Evolutionary conservation across 2,113 vertebrate species (phyloP).

Genomic region (Poeciliopsis turrubarensis): DNA sequence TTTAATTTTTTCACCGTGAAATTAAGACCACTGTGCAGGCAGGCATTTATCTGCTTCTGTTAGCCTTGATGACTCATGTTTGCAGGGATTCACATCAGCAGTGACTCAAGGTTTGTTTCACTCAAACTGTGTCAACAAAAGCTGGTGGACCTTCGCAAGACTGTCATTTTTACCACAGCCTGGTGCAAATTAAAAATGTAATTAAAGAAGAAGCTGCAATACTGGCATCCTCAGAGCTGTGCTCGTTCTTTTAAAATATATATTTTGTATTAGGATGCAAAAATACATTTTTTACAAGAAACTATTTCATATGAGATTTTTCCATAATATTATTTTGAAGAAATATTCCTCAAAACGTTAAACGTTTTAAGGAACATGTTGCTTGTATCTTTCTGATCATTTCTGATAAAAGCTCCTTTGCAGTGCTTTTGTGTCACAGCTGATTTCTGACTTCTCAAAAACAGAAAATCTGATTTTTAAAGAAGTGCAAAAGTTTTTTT

Average conservation of each 20-base stretch:
- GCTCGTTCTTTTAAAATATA: neutral
- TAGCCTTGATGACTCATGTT: conserved; percentile 63
- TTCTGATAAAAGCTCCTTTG: no score
- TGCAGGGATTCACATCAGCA: conserved; percentile 50
- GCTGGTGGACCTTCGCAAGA: conserved; percentile 33
- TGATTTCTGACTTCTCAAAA: no score
- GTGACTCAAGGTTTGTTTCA: conserved; percentile 43
- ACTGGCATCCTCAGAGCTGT: neutral
- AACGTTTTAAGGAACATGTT: no score
- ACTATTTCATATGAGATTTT: conserved; percentile 1
- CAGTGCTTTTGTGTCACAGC: no score
- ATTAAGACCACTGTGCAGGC: conserved; percentile 32
- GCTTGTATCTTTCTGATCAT: no score
- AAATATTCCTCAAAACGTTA: no score
- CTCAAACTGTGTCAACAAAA: conserved; percentile 36
- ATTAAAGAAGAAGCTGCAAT: conserved; percentile 13
- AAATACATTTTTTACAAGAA: neutral
- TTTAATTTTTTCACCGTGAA: conserved; percentile 36
- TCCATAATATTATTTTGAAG: neutral
- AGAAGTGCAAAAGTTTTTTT: no score
- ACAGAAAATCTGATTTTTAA: no score
- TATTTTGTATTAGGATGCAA: neutral
- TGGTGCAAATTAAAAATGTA: conserved; percentile 8
- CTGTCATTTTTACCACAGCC: conserved; percentile 12
- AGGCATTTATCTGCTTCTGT: conserved; percentile 22